These are phyloP conservation scores for Pionites leucogaster DNA, from an alignment of 2,113 vertebrate species.

Conservation along the genomic window DNA sequence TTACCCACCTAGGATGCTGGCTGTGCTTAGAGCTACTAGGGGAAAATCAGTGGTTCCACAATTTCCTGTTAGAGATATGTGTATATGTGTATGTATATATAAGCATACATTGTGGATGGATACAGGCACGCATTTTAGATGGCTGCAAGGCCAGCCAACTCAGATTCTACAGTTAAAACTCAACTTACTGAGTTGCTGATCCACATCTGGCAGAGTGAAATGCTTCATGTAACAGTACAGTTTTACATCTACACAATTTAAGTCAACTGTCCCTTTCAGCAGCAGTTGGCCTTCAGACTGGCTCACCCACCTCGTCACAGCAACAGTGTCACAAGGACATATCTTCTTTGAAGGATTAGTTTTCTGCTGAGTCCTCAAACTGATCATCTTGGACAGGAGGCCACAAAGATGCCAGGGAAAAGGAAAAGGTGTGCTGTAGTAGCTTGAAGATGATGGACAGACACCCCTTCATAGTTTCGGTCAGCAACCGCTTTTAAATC, in stretches of 20 bases:
- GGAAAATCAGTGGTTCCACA: neutral
- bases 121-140: neutral
- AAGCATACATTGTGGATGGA: neutral
- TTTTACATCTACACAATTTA: neutral
- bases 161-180: neutral
- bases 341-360: neutral
- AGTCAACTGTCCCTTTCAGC: neutral
- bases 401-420: neutral
- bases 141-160: neutral
- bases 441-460: neutral
- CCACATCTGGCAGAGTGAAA: neutral
- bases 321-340: neutral
- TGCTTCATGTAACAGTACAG: neutral
- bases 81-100: accelerated
- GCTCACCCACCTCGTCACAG: neutral
- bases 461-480: neutral
- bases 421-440: neutral
- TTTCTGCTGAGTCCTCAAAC: neutral
- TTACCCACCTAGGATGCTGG: neutral
- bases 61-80: neutral
- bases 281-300: neutral
- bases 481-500: neutral
- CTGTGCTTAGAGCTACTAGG: neutral
- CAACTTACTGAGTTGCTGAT: neutral
- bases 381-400: neutral